These are phyloP conservation scores for Arctia plantaginis DNA, from an alignment of 2,888 invertebrate genomes.

Conservation along the genomic window DNA sequence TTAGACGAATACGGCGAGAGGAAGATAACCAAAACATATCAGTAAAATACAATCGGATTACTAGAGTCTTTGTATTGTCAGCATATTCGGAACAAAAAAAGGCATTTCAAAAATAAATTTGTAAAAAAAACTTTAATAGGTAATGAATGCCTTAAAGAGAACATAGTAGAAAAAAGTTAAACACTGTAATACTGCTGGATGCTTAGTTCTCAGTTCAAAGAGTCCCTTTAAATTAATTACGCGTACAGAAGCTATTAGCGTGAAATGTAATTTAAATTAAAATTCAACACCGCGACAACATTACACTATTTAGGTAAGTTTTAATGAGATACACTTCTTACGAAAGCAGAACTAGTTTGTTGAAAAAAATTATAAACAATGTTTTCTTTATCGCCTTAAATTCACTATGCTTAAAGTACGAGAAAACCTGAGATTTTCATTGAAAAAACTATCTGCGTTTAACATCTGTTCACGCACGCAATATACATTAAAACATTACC, in stretches of 20 bases:
- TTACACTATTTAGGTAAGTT: neutral
- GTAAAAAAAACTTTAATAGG: neutral
- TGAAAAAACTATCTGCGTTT: too few species aligned
- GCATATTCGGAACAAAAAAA: neutral
- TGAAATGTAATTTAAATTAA: neutral
- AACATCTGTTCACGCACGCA: too few species aligned
- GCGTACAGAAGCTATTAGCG: neutral
- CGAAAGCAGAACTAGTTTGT: neutral
- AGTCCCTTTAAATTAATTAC: neutral
- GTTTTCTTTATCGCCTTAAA: neutral
- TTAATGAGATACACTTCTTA: neutral
- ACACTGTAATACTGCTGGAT: neutral
- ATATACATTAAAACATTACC: neutral
- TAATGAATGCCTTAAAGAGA: neutral
- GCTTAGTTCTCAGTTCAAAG: neutral
- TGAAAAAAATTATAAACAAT: neutral
- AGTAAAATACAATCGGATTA: neutral
- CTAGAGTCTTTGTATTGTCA: neutral
- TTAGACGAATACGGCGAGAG: neutral
- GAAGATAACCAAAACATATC: neutral
- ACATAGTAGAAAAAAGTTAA: neutral
- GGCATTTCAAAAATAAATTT: too few species aligned
- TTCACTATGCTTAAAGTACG: neutral
- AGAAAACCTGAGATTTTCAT: neutral
- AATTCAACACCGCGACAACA: neutral